Conservation (phyloP, 2,797 vertebrate species). For the Aeoliscus strigatus region DNA sequence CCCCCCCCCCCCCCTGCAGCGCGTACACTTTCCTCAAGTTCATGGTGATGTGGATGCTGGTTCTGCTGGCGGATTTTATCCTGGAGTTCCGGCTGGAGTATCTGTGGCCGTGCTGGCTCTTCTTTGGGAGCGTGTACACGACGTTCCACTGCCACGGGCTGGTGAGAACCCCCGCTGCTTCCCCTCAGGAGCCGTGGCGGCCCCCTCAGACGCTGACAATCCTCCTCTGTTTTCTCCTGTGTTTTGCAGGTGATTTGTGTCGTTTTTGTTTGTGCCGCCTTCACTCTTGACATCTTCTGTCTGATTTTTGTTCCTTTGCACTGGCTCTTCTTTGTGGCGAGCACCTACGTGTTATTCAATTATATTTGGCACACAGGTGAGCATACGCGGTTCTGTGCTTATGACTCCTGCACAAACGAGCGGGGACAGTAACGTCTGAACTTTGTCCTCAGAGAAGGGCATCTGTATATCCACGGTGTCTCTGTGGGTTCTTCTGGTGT, state of each 20-base stretch:
- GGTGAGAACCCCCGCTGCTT: conserved; percentile 59
- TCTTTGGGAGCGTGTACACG: conserved; percentile 80
- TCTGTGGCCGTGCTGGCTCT: conserved; percentile 83
- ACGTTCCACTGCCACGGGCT: conserved; percentile 83
- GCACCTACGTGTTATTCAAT: conserved; percentile 81
- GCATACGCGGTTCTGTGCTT: too few species aligned
- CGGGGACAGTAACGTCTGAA: background rate
- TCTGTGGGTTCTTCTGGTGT: conserved; percentile 82
- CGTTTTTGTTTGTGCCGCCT: conserved; percentile 80
- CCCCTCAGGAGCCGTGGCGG: too few species aligned
- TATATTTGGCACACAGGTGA: conserved; percentile 85
- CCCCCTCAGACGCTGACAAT: too few species aligned
- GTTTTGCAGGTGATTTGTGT: conserved; percentile 78
- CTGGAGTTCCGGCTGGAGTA: conserved; percentile 82
- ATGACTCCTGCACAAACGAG: too few species aligned
- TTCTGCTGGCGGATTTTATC: conserved; percentile 80
- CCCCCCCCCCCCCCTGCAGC: too few species aligned
- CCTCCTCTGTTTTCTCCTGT: conserved; percentile 11
- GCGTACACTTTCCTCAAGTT: conserved; percentile 80
- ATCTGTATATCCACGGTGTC: conserved; percentile 79
- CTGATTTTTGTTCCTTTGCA: conserved; percentile 81
- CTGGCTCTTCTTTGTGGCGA: conserved; percentile 83
- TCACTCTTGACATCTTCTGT: conserved; percentile 82
- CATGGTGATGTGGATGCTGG: conserved; percentile 79
- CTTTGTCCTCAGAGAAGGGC: conserved; percentile 71